phyloP scores from a whole-genome alignment of 2,888 invertebrate genomes.

The Oligia latruncula region DNA sequence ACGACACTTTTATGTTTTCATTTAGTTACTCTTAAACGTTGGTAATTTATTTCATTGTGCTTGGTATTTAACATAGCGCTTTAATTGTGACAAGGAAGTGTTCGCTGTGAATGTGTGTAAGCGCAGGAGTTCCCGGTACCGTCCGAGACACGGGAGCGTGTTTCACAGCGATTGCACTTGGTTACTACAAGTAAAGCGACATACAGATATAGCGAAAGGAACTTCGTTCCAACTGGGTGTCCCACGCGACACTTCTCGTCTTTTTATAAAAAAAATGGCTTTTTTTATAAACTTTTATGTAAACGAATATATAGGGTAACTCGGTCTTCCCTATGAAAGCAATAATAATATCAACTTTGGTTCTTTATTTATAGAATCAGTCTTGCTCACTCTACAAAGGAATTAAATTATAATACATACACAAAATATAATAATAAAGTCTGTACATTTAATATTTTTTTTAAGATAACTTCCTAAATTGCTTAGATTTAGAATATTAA shows the following conservation, averaged over 20 bases:
- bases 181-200: background rate
- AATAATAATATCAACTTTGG: background rate
- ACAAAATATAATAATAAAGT: constrained; percentile 32
- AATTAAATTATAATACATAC: background rate
- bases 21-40: background rate
- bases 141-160: no score
- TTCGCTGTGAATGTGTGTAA: background rate
- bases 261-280: background rate
- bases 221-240: background rate
- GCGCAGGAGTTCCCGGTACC: no score
- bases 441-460: constrained; percentile 59
- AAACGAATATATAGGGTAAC: background rate
- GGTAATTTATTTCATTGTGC: background rate
- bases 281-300: no score
- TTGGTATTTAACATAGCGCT: background rate
- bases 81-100: background rate
- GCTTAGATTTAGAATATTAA: constrained; percentile 16
- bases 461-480: constrained; percentile 35
- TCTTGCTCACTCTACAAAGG: constrained; percentile 30
- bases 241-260: background rate
- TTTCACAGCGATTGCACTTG: background rate
- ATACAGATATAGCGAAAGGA: background rate
- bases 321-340: background rate
- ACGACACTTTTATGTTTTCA: background rate
- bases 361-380: background rate